Conservation (phyloP, 2,797 vertebrate genomes). For the Phataginus tetradactyla region DNA sequence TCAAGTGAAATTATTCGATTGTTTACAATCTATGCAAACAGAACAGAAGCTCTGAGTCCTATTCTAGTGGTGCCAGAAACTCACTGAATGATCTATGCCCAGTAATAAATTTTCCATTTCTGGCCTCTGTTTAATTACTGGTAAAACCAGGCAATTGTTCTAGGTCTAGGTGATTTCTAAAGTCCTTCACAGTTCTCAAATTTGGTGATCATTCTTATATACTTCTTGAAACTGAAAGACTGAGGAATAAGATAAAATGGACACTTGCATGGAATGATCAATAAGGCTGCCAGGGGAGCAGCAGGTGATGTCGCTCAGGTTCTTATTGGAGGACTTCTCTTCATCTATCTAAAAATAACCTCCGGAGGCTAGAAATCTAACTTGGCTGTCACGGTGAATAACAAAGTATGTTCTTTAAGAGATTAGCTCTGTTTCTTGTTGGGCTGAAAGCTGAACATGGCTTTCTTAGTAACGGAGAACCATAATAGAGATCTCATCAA, state of each 20-base stretch:
- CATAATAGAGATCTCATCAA: background rate
- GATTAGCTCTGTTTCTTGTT: slow-evolving; percentile 30
- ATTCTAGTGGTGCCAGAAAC: slow-evolving; percentile 29
- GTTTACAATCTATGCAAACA: slow-evolving; percentile 4
- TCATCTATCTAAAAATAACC: slow-evolving; percentile 28
- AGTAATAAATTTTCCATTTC: slow-evolving; percentile 44
- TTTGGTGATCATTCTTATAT: background rate
- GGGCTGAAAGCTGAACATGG: background rate
- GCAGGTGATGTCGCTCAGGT: background rate
- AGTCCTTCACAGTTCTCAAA: slow-evolving; percentile 34
- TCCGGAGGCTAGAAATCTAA: slow-evolving; percentile 27
- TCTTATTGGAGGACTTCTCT: background rate
- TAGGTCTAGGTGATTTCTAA: slow-evolving; percentile 44
- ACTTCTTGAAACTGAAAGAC: background rate
- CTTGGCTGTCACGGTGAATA: slow-evolving; percentile 29
- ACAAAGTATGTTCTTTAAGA: slow-evolving; percentile 20
- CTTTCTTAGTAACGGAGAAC: slow-evolving; percentile 28
- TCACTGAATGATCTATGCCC: slow-evolving; percentile 1
- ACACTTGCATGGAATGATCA: background rate
- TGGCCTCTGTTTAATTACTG: slow-evolving; percentile 42
- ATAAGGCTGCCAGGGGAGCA: background rate
- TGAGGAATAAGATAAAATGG: slow-evolving; percentile 24
- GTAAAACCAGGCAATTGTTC: slow-evolving; percentile 7
- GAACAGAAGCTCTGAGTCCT: slow-evolving; percentile 5
- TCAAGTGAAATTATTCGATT: slow-evolving; percentile 13